Evolutionary conservation across 2,888 invertebrate species (phyloP), one percentile per base, ranked within the genome.

Genomic region (Acleris holmiana): DNA sequence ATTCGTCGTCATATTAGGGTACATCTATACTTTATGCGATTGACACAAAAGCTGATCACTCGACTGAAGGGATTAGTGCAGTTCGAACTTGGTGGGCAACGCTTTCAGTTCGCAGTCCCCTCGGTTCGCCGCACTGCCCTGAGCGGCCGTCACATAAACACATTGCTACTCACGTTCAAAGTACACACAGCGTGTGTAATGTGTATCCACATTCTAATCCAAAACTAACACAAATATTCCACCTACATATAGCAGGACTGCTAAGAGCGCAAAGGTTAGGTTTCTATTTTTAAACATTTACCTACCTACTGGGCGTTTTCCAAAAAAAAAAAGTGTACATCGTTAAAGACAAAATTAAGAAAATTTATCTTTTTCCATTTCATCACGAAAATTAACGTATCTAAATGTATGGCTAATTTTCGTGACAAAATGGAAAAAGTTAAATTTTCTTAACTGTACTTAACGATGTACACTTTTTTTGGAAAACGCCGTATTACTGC

Each of bases 41-140:
- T 35, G 13, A 13, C 13, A 35, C 35, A 35, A 35, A 35, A 3
- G 35, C 13, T 13, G 35, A 13, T 35, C 41, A 17, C 4, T 44
- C 13, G n/a, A 44, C 23, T 40, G 23, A 23, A 23, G n/a, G 13
- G 46, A 46, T 17, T 61, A 46, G 4, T 10, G 21, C 13, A 51
- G 46, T 21, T 46, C 15, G n/a, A 51, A 53, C 46, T 44, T 40
- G 6, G 53, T 21, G 2, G 15, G 23, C 35, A 47, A 48, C 48
- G 64, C 49, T 47, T 40, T 18, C 18, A 50, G 46, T 41, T 41
- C 61, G 66, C 35, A 10, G 8, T 67, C 73, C 73, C 73, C 73
- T 78, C 76, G 76, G 79, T 79, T 80, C 76, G 72, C 61, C 74
- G 71, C 70, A 73, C 72, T 75, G 71, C 66, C 59, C 55, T 62